phyloP scores from a whole-genome alignment of 1,140 invertebrate species.

The Ceratina calcarata region DNA sequence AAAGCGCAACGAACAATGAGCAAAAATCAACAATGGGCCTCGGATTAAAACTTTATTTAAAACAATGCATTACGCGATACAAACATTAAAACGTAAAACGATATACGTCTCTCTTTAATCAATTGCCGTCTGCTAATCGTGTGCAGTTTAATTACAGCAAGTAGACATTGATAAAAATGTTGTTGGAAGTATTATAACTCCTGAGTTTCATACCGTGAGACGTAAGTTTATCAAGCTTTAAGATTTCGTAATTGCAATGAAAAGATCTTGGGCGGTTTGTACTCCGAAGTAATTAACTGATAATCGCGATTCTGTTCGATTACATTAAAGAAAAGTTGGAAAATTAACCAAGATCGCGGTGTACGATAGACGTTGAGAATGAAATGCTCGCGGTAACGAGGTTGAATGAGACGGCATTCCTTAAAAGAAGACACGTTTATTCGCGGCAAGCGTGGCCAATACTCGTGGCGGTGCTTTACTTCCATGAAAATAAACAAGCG shows the following conservation, averaged over 20 bases:
- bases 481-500: constrained; percentile 7
- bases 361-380: background rate
- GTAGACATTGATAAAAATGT: no score
- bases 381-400: constrained; percentile 13
- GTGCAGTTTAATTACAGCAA: no score
- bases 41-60: background rate
- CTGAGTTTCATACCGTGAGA: no score
- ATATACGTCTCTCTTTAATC: constrained; percentile 6
- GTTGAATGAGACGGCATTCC: constrained; percentile 9
- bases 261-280: no score
- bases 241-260: no score
- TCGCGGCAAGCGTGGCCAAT: background rate
- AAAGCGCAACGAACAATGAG: constrained; percentile 53
- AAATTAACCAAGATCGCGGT: background rate
- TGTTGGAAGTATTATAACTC: no score
- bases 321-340: background rate
- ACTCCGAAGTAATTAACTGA: background rate
- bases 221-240: no score
- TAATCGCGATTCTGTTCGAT: background rate
- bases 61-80: constrained; percentile 45
- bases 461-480: background rate
- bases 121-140: background rate
- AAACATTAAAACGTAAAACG: background rate
- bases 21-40: constrained; percentile 53
- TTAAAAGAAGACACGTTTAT: background rate